Base-by-base conservation (phyloP, 1,140 invertebrate species). In the Dreissena polymorpha region DNA sequence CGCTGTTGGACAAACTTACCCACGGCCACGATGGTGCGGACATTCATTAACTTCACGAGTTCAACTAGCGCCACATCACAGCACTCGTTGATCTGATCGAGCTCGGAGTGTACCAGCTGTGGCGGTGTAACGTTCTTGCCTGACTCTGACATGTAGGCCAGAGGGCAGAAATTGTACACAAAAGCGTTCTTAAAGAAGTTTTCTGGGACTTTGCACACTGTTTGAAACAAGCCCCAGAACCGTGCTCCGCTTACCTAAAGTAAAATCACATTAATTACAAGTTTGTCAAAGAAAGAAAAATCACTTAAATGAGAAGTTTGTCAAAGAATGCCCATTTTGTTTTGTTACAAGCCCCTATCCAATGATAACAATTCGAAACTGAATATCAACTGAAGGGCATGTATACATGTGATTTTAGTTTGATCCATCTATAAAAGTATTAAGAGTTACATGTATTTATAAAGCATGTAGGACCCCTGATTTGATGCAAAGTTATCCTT, bases 101-200 rank as follows among this genome's bases (percentile, higher is more conserved):
- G 93, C 77, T 94, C 94, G 21, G 91, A 88, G 21, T 79, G 82
- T 10, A 86, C 83, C 79, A 98, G 94, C 90, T 98, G 96, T 21
- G 95, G 94, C 39, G 97, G 97, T 25, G 97, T 98, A 50, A 98
- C 94, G 93, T 98, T 98, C 88, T 95, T 95, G 7, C 96, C 97
- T 75, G 93, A 94, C 51, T 91, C 93, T 89, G 95, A 95, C 94
- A 98, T 96, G 92, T 98, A 96, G 72, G 96, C 96, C 55, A 98
- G 92, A n/a, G 97, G 97, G 89, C 97, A 97, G 91, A 97, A 97
- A 92, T 98, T 98, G 89, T 97, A 95, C 1, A 98, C 94, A 93
- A 96, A 98, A 88, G 95, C 95, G 85, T 96, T 92, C 88, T 93
- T 90, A 90, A 97, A 97, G 91, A 98, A 97, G 39, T 94, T 95